Conservation (phyloP, 2,113 vertebrate species). For the Rhabdornis inornatus region DNA sequence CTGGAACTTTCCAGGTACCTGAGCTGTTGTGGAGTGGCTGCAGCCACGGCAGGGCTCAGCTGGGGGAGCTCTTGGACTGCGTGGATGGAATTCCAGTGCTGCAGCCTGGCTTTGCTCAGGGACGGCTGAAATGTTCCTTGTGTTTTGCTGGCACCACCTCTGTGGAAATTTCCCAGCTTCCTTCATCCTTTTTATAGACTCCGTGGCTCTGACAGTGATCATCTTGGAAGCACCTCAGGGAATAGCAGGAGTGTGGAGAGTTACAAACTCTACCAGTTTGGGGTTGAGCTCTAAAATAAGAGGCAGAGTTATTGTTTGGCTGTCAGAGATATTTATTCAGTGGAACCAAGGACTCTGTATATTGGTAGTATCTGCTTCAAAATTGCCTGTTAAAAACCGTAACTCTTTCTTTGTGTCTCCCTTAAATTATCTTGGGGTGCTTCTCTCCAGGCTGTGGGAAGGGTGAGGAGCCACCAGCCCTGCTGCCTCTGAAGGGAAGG, state of each 20-base stretch:
- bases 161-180: constrained; percentile 58
- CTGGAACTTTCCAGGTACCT: background rate
- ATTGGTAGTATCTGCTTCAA: background rate
- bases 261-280: constrained; percentile 32
- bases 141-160: background rate
- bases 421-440: background rate
- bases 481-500: background rate
- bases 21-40: background rate
- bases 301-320: constrained; percentile 10
- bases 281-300: constrained; percentile 30
- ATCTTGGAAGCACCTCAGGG: constrained; percentile 17
- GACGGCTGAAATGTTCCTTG: background rate
- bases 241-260: constrained; percentile 15
- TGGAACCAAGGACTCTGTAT: background rate
- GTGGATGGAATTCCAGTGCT: background rate
- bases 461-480: background rate
- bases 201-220: constrained; percentile 29
- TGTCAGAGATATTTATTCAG: constrained; percentile 34
- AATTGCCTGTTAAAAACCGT: background rate
- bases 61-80: constrained; percentile 59
- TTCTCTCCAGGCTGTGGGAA: background rate
- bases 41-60: background rate
- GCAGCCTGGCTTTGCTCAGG: background rate
- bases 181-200: constrained; percentile 64
- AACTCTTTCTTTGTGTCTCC: background rate